A percentile compares a stretch with the other conserved stretches of the same genome.
Conservation (phyloP, 2,888 invertebrate species). For the Clistopyga incitator region DNA sequence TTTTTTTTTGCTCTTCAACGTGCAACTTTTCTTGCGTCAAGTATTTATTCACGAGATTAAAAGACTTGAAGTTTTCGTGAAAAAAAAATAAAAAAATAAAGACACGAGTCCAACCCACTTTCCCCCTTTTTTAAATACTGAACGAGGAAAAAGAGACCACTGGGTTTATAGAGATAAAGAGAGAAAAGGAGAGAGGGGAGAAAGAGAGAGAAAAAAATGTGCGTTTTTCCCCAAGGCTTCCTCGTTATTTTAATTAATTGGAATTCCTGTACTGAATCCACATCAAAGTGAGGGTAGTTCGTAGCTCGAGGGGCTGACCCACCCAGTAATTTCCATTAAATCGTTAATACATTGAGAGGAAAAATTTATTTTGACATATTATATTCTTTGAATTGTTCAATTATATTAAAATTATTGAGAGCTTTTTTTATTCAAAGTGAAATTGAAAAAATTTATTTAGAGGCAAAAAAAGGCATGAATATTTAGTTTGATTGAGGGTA, state of each 20-base stretch:
- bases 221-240: slow-evolving; percentile 24
- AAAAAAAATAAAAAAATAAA: not conserved
- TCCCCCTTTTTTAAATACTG: not conserved
- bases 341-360: not conserved
- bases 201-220: not conserved
- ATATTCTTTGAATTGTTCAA: not conserved
- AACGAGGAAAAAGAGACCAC: not conserved
- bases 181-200: not conserved
- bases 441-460: no score
- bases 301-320: slow-evolving; percentile 10
- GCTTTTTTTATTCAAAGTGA: not conserved
- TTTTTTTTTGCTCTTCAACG: not conserved
- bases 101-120: not conserved
- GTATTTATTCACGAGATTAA: slow-evolving; percentile 7
- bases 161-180: not conserved
- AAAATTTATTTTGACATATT: not conserved
- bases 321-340: slow-evolving; percentile 24
- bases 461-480: no score
- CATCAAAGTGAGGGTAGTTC: slow-evolving; percentile 38
- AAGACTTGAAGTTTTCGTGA: not conserved
- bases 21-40: not conserved
- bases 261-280: slow-evolving; percentile 39
- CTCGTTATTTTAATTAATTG: slow-evolving; percentile 61
- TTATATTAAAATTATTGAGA: not conserved
- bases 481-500: no score